Base-by-base conservation (phyloP, 2,888 invertebrate genomes). In the Eretmocerus hayati region DNA sequence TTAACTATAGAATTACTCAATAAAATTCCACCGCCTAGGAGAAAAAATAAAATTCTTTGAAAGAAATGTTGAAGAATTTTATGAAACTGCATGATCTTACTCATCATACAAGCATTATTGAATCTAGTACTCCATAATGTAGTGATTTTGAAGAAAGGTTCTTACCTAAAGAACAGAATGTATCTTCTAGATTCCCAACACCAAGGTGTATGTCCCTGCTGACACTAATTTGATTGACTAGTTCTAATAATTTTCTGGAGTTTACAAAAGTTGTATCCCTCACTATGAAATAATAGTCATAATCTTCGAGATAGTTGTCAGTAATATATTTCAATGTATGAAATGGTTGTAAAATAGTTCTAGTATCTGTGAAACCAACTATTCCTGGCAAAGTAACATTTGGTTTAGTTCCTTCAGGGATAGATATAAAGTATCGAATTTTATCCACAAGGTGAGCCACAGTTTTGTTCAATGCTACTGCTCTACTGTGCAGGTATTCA, bases 241-340 rank as follows among this genome's bases (percentile, higher is more conserved):
- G 73, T 51, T 85, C 78, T 21, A 79, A 75, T 40, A 96, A 73
- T 45, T 80, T 81, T 38, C 87, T 80, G 0, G 86, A 87, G 69
- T 94, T 88, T 43, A 96, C 78, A 67, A 87, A 96, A 2, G 86
- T 84, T 6, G 79, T 78, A 71, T 96, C 96, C 36, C 87, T 84
- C 39, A 88, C 81, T 42, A 97, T 75, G 67, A 90, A 87, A 74
- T 93, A 95, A 75, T 89, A 96, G 72, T 96, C 93, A 71, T 87
- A 96, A 60, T 87, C 88, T 60, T 93, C 86, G 30, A 87, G 74
- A 72, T 87, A 91, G 68, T 90, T 90, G 60, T 93, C 92, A 0
- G 85, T 84, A 11, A 95, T 82, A 67, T 93, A 94, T 67, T 91
- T 91, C 37, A 95, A 76, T 18, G 88, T 83, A 66, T 91, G 90